Base-by-base conservation (phyloP, 2,888 invertebrate species). In the Steinernema scapterisci region DNA sequence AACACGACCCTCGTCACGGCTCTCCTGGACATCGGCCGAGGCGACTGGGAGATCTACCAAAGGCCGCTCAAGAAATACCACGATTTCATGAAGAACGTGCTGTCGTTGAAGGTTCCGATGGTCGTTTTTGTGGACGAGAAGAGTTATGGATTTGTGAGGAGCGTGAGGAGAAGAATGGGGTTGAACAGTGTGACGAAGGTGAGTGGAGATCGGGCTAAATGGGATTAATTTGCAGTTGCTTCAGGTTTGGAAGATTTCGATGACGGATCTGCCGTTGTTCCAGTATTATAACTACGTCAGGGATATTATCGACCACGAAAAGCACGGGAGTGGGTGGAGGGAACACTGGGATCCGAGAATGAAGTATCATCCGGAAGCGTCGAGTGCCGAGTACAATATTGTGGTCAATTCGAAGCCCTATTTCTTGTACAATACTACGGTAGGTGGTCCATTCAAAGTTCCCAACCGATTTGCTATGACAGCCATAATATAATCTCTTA, bases 391-490 rank as follows among this genome's bases (percentile, higher is more conserved):
- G 25, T 88, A 88, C 77, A 86, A 88, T 73, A 83, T 88, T 46
- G 78, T 88, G 5, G 87, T 88, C 81, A 87, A 88, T 78, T 88
- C 88, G 38, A 88, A 88, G 80, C 82, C 87, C 1, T 81, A 86
- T 73, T 81, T 88, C 74, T 72, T 88, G 63, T 75, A 85, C 71
- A 85, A 88, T 77, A 83, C 86, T 23, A 82, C 86, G n/a, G 70
- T 70, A 74, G 11, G n/a, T n/a, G n/a, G n/a, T n/a, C n/a, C n/a
- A n/a, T n/a, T n/a, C n/a, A n/a, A n/a, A n/a, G n/a, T n/a, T n/a
- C n/a, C n/a, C n/a, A n/a, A n/a, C n/a, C n/a, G n/a, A n/a, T n/a
- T n/a, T n/a, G n/a, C n/a, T n/a, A n/a, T n/a, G n/a, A 25, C 27
- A 31, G 2, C 19, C 5, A 48, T 3, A 48, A 48, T 16, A 2